These are phyloP conservation scores for Zhengitettix transpicula DNA, from an alignment of 2,888 invertebrate species.

Conservation along the genomic window DNA sequence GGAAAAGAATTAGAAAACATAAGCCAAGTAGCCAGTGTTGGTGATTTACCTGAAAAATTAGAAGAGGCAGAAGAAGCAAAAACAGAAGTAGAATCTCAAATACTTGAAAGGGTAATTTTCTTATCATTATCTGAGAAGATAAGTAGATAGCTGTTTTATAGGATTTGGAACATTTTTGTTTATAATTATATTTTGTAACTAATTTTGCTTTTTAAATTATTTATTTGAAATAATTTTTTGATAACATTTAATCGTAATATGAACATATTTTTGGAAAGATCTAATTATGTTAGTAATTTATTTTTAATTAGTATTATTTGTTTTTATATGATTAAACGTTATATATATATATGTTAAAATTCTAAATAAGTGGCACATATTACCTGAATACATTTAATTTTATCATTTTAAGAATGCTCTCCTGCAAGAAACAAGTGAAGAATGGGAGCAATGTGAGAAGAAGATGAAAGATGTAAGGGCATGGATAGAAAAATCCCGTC, in stretches of 20 bases:
- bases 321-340: too few relatives aligned
- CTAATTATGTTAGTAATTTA: too few relatives aligned
- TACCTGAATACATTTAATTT: too few relatives aligned
- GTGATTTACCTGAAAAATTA: slow-evolving; percentile 69
- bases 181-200: too few relatives aligned
- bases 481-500: slow-evolving; percentile 78
- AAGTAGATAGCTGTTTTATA: neutral
- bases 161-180: too few relatives aligned
- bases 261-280: too few relatives aligned
- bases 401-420: slow-evolving; percentile 50
- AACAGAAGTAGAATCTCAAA: slow-evolving; percentile 64
- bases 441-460: slow-evolving; percentile 91
- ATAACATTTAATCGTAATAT: too few relatives aligned
- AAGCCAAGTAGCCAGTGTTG: slow-evolving; percentile 65
- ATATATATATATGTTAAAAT: too few relatives aligned
- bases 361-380: too few relatives aligned
- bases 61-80: slow-evolving; percentile 77
- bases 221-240: too few relatives aligned
- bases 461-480: slow-evolving; percentile 77
- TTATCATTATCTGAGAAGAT: neutral
- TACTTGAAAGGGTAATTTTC: slow-evolving; percentile 62
- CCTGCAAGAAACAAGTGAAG: slow-evolving; percentile 80
- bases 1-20: slow-evolving; percentile 75
- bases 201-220: too few relatives aligned
- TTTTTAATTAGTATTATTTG: too few relatives aligned